Evolutionary conservation across 2,113 vertebrate genomes (phyloP).

Genomic region (Odocoileus virginianus): DNA sequence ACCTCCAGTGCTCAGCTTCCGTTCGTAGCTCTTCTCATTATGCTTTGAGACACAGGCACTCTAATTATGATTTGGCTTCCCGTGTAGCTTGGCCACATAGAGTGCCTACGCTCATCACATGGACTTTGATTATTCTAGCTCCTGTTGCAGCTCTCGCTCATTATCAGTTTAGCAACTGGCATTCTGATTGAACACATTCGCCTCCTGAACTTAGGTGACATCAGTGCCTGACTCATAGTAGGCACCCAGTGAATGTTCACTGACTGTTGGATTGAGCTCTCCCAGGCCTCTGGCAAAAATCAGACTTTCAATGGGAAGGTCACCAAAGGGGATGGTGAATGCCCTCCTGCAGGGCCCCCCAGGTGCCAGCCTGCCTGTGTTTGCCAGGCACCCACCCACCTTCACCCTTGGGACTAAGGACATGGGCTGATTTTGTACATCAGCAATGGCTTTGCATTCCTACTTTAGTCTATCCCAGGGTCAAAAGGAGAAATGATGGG

Average conservation of each 20-base stretch:
- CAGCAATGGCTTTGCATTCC: not conserved
- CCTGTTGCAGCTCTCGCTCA: not conserved
- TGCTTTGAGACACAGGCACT: not conserved
- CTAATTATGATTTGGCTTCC: slow-evolving; percentile 30
- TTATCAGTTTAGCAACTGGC: not conserved
- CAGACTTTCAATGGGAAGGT: not conserved
- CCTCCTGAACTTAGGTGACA: not conserved
- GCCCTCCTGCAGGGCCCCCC: not conserved
- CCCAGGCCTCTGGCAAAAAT: not conserved
- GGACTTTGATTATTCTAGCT: slow-evolving; percentile 41
- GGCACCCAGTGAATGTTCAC: not conserved
- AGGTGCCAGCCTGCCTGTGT: not conserved
- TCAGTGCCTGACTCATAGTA: not conserved
- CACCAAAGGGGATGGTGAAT: not conserved
- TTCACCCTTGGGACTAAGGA: not conserved
- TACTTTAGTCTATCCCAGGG: not conserved
- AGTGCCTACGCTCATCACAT: not conserved
- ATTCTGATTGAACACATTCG: not conserved
- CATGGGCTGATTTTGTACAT: not conserved
- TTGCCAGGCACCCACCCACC: not conserved
- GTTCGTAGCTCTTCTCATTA: not conserved
- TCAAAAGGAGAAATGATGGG: not conserved
- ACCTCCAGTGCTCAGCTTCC: not conserved
- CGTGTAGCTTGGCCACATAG: not conserved
- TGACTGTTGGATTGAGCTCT: not conserved